Percentiles rank a stretch among this genome's conserved stretches.
These are phyloP conservation scores for Achroia grisella DNA, from an alignment of 1,140 invertebrate genomes.

Conservation along the genomic window DNA sequence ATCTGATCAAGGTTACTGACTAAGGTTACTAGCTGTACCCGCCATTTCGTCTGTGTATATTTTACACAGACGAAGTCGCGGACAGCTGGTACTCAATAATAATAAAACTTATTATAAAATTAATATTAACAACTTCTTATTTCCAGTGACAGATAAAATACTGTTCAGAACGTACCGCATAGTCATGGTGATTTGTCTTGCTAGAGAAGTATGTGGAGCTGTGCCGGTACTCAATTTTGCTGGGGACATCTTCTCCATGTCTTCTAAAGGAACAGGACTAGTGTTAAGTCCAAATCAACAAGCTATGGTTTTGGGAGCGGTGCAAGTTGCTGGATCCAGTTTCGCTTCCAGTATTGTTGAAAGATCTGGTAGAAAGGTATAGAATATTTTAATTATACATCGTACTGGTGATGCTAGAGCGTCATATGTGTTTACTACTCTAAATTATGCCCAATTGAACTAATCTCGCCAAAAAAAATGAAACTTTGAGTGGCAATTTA, in stretches of 20 bases:
- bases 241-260: slow-evolving; percentile 39
- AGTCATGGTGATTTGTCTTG: slow-evolving; percentile 31
- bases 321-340: slow-evolving; percentile 41
- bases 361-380: slow-evolving; percentile 48
- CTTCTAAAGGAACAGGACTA: slow-evolving; percentile 24
- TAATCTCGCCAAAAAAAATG: no score
- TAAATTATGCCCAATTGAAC: no score
- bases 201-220: slow-evolving; percentile 46
- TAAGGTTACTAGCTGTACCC: no score
- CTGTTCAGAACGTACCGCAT: slow-evolving; percentile 43
- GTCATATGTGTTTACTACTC: no score
- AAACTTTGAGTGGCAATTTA: no score
- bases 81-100: no score
- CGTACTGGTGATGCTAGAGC: no score
- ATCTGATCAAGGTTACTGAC: no score
- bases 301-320: slow-evolving; percentile 49
- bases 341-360: slow-evolving; percentile 42
- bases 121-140: slow-evolving; percentile 9
- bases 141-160: slow-evolving; percentile 41
- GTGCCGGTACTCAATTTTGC: slow-evolving; percentile 54
- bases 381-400: no score
- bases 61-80: no score
- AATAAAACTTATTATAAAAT: not conserved
- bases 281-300: slow-evolving; percentile 46
- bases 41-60: no score